Percentiles rank a stretch among this genome's conserved stretches.
Evolutionary conservation across 1,140 invertebrate species (phyloP).

Genomic region (Eufriesea mexicana): DNA sequence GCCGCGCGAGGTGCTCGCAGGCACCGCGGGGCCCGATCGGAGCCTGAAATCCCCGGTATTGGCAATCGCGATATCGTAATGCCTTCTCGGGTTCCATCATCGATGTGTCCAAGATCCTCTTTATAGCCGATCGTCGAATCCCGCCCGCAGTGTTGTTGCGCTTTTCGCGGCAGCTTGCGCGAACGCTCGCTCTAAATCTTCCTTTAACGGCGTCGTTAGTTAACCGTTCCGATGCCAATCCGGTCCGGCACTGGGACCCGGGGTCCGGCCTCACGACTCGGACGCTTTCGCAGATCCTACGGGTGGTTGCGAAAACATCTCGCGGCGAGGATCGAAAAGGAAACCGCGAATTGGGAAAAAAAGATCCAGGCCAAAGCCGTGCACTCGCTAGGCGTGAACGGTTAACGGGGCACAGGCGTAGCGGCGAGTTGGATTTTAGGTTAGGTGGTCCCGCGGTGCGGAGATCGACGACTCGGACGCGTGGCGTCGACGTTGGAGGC

Average conservation of each 20-base stretch:
- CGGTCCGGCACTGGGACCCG: neutral
- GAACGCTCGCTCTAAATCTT: conserved; percentile 68
- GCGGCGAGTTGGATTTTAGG: neutral
- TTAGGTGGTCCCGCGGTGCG: neutral
- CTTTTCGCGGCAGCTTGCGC: conserved; percentile 37
- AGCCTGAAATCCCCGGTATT: conserved; percentile 39
- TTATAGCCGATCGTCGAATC: conserved; percentile 61
- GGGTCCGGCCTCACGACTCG: conserved; percentile 3
- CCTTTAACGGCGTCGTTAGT: conserved; percentile 64
- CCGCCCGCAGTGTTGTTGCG: conserved; percentile 48
- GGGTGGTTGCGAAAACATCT: conserved; percentile 33
- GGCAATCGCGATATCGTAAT: conserved; percentile 59
- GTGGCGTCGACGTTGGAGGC: neutral
- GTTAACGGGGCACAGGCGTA: neutral
- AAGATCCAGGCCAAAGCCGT: neutral
- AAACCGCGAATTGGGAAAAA: neutral
- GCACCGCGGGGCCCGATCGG: neutral
- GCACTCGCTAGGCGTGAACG: conserved; percentile 1
- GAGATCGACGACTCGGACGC: neutral
- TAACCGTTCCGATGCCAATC: conserved; percentile 36
- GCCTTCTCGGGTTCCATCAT: conserved; percentile 35
- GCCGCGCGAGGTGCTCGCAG: conserved; percentile 10
- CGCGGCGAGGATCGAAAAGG: neutral
- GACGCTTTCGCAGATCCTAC: conserved; percentile 13
- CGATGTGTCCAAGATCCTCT: conserved; percentile 48